These are phyloP conservation scores for Fabriciana adippe DNA, from an alignment of 2,888 invertebrate species.

Conservation along the genomic window DNA sequence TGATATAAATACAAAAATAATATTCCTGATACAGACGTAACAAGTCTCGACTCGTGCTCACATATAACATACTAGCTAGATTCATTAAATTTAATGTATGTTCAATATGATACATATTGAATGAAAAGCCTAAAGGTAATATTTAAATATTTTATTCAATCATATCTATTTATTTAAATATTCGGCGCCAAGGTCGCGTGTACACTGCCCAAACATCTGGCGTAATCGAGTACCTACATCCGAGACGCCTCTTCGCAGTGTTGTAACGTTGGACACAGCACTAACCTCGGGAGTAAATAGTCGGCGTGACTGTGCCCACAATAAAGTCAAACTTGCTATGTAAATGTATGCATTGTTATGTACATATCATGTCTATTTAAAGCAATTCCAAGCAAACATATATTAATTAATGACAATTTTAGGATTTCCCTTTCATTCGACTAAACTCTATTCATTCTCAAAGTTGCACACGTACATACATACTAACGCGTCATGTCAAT, in stretches of 20 bases:
- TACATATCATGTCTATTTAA: conserved; percentile 1
- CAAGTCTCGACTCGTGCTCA: neutral
- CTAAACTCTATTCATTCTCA: too few relatives aligned
- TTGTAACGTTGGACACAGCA: conserved; percentile 20
- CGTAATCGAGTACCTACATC: conserved; percentile 15
- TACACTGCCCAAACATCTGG: conserved; percentile 13
- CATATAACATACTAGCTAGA: neutral
- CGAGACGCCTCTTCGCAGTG: conserved; percentile 12
- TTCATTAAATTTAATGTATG: neutral
- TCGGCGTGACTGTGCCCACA: neutral
- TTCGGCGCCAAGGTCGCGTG: conserved; percentile 13
- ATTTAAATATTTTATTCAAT: neutral
- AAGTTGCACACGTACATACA: too few relatives aligned
- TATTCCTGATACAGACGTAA: too few relatives aligned
- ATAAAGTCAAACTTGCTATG: neutral
- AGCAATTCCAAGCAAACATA: neutral
- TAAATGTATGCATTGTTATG: neutral
- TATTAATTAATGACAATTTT: neutral
- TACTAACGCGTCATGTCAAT: too few relatives aligned
- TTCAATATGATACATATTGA: conserved; percentile 1
- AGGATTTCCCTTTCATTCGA: too few relatives aligned
- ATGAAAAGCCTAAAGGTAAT: neutral
- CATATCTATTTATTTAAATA: conserved; percentile 9
- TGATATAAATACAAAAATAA: too few relatives aligned
- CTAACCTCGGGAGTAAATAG: conserved; percentile 16